Evolutionary conservation across 2,888 invertebrate species (phyloP).

Genomic region (Asteroscopus sphinx): DNA sequence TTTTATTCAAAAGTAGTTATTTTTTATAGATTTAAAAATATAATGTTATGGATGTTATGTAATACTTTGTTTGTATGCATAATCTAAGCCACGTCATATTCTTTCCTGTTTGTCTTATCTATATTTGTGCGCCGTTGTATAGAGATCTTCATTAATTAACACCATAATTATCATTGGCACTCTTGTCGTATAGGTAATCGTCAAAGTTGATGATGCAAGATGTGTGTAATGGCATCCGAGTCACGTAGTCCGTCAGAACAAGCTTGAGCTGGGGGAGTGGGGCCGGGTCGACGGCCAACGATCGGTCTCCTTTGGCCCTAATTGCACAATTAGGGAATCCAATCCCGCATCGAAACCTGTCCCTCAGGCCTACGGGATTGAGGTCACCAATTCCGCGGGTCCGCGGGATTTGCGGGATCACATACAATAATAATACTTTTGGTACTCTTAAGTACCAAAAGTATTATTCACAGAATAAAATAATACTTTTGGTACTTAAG

Average conservation of each 20-base stretch:
- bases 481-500: too few relatives aligned
- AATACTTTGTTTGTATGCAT: conserved; percentile 25
- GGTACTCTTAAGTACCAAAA: too few relatives aligned
- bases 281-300: conserved; percentile 74
- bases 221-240: conserved; percentile 71
- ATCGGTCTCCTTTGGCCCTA: conserved; percentile 68
- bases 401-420: too few relatives aligned
- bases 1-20: conserved; percentile 11
- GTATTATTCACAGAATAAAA: too few relatives aligned
- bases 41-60: conserved; percentile 7
- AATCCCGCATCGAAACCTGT: too few relatives aligned
- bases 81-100: conserved; percentile 1
- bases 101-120: conserved; percentile 34
- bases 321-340: too few relatives aligned
- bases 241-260: conserved; percentile 76
- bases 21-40: conserved; percentile 21
- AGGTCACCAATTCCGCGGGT: too few relatives aligned
- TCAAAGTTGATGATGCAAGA: conserved; percentile 69
- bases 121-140: conserved; percentile 2
- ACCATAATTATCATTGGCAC: conserved; percentile 9
- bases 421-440: too few relatives aligned
- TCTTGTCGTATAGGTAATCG: conserved; percentile 20
- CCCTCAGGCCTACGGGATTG: too few relatives aligned
- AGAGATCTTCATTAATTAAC: conserved; percentile 2
- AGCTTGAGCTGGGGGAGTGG: conserved; percentile 66